Evolutionary conservation across 2,797 vertebrate species (phyloP).

Genomic region (Zenarchopterus dispar): DNA sequence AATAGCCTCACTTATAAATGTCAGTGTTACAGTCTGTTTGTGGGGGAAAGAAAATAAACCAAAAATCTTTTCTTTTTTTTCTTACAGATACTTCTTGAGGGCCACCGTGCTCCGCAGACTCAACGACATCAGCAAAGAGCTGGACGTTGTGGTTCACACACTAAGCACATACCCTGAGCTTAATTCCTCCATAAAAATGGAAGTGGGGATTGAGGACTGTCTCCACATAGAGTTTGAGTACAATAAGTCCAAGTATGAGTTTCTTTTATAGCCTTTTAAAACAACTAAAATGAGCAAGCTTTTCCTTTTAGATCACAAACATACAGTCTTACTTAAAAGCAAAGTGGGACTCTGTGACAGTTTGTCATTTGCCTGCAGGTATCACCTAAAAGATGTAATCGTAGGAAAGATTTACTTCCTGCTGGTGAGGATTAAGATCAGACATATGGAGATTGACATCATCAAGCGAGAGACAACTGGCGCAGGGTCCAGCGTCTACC

Average conservation of each 20-base stretch:
- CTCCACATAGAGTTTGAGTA: conserved; percentile 99
- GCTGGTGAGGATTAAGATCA: conserved; percentile 98
- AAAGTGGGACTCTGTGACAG: too few relatives aligned
- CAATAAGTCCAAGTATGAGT: conserved; percentile 97
- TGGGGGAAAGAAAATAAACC: background rate
- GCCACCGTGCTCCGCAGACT: conserved; percentile 94
- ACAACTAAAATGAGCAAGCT: too few relatives aligned
- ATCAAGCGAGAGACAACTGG: conserved; percentile 98
- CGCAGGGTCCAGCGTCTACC: conserved; percentile 95
- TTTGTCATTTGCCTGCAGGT: conserved; percentile 75
- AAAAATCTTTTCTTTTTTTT: background rate
- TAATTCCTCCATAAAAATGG: conserved; percentile 99
- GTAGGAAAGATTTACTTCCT: conserved; percentile 99
- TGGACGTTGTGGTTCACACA: conserved; percentile 97
- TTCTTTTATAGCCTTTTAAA: background rate
- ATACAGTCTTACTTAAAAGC: too few relatives aligned
- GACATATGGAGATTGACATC: conserved; percentile 99
- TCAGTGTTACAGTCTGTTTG: background rate
- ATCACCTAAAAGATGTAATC: conserved; percentile 98
- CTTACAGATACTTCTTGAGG: conserved; percentile 93
- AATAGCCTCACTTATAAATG: too few relatives aligned
- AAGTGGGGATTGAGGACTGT: conserved; percentile 98
- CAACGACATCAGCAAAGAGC: conserved; percentile 95
- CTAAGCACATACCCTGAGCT: conserved; percentile 96
- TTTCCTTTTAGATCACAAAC: too few relatives aligned